phyloP scores from a whole-genome alignment of 1,140 invertebrate genomes.

The Trinorchestia longiramus region DNA sequence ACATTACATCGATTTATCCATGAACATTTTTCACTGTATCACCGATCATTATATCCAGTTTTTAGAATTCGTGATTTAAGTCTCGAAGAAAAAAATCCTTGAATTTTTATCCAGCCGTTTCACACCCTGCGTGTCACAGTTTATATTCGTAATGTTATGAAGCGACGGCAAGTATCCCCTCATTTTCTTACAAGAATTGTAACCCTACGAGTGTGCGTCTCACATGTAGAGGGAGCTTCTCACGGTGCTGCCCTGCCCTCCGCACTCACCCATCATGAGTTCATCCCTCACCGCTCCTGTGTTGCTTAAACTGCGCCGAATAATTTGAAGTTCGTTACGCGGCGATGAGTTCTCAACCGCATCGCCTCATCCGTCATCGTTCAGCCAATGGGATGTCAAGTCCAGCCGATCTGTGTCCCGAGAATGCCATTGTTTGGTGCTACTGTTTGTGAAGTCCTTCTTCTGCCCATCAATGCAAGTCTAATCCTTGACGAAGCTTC shows the following conservation, averaged over 20 bases:
- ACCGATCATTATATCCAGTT: neutral
- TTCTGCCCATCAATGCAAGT: neutral
- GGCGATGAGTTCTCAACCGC: neutral
- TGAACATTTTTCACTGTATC: neutral
- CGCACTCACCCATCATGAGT: neutral
- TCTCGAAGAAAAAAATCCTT: neutral
- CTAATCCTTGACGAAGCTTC: slow-evolving; percentile 15
- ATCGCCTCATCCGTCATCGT: neutral
- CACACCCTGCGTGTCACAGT: neutral
- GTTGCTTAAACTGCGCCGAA: neutral
- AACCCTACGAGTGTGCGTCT: neutral
- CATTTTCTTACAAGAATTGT: neutral
- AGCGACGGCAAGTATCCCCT: neutral
- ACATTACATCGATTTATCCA: neutral
- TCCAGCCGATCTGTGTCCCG: slow-evolving; percentile 8
- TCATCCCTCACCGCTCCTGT: neutral
- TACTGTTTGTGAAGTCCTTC: neutral
- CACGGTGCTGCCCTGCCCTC: neutral
- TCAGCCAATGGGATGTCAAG: neutral
- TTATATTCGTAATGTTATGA: neutral
- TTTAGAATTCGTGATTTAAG: neutral
- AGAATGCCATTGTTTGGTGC: slow-evolving; percentile 7
- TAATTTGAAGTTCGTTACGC: neutral
- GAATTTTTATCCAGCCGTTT: neutral
- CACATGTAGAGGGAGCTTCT: neutral